Evolutionary conservation across 1,140 invertebrate species (phyloP).

Genomic region (Helicoverpa armigera): DNA sequence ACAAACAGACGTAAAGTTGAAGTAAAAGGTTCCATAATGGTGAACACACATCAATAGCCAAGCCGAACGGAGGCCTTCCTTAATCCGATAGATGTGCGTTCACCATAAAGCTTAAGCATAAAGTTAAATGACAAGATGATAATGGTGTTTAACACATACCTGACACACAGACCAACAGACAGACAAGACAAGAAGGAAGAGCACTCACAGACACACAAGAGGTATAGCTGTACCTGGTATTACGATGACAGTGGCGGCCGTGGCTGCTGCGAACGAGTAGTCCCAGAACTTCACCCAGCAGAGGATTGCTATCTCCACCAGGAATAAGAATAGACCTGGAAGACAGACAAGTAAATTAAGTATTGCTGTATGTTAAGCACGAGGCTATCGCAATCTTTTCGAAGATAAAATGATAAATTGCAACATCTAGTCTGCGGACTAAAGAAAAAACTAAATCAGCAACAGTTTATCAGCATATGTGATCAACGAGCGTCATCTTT

Average conservation of each 20-base stretch:
- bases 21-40: too few species aligned
- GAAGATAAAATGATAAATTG: too few species aligned
- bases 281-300: constrained; percentile 97
- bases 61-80: too few species aligned
- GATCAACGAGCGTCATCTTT: too few species aligned
- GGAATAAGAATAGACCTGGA: constrained; percentile 90
- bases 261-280: constrained; percentile 92
- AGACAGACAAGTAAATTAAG: constrained; percentile 62
- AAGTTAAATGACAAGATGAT: not conserved
- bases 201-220: constrained; percentile 30
- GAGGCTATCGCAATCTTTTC: not conserved
- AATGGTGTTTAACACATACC: not conserved
- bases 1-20: too few species aligned
- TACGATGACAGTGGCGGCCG: constrained; percentile 95
- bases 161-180: constrained; percentile 9
- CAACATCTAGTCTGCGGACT: too few species aligned
- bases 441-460: too few species aligned
- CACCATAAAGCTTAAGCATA: not conserved
- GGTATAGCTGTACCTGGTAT: constrained; percentile 88
- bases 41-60: too few species aligned
- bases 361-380: not conserved
- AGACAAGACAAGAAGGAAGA: not conserved
- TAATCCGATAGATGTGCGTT: too few species aligned
- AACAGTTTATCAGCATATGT: too few species aligned
- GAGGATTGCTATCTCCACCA: constrained; percentile 94